Conservation (phyloP, 2,113 vertebrate species). For the Opisthocomus hoazin region DNA sequence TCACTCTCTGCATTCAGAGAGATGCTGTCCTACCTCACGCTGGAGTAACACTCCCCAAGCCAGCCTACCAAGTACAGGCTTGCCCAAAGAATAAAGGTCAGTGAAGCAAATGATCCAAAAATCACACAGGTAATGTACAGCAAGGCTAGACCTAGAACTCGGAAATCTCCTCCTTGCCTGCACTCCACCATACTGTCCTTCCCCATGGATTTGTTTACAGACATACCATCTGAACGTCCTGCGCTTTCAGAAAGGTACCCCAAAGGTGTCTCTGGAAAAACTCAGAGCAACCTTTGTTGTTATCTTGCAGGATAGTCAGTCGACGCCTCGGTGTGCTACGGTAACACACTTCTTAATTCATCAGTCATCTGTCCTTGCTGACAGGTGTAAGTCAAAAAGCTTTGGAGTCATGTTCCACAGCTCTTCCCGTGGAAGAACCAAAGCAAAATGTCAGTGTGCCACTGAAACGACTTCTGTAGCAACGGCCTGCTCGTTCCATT, state of each 20-base stretch:
- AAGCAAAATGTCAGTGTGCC: not conserved
- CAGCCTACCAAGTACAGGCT: not conserved
- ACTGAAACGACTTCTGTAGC: not conserved
- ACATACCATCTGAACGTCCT: not conserved
- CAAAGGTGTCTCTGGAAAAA: not conserved
- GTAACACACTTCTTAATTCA: not conserved
- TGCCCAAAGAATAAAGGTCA: not conserved
- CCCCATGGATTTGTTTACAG: not conserved
- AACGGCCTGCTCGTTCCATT: not conserved
- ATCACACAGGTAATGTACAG: not conserved
- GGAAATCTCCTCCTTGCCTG: not conserved
- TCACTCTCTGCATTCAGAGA: not conserved
- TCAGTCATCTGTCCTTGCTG: not conserved
- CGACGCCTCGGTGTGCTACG: rapidly evolving
- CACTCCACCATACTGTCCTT: not conserved
- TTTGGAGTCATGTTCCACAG: not conserved
- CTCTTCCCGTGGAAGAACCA: not conserved
- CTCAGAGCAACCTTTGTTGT: not conserved
- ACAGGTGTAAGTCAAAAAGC: not conserved
- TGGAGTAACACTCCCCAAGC: not conserved
- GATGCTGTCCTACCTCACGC: not conserved
- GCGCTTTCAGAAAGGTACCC: not conserved
- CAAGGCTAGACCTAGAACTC: not conserved
- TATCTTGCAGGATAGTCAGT: not conserved
- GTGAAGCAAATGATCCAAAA: not conserved